Percentiles rank a stretch among this genome's conserved stretches.
Conservation (phyloP, 2,113 vertebrate species). For the Felis chaus region DNA sequence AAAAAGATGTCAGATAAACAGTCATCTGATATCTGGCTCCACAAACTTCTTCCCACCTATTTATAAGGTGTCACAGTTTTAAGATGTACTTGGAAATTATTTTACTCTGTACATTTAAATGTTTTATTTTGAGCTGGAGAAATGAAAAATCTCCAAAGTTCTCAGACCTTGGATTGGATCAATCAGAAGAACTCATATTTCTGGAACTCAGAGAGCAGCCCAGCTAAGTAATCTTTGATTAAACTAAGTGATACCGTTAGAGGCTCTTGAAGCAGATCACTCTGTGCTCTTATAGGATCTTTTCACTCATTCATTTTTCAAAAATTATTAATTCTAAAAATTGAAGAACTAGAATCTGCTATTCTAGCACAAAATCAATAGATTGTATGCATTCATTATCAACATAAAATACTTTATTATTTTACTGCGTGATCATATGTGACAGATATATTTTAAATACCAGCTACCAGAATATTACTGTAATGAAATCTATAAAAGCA, state of each 20-base stretch:
- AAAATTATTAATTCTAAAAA: neutral
- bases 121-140: neutral
- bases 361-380: neutral
- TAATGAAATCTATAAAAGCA: neutral
- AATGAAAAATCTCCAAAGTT: neutral
- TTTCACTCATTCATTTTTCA: neutral
- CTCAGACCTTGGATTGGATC: neutral
- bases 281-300: neutral
- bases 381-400: neutral
- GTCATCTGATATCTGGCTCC: neutral
- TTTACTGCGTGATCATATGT: neutral
- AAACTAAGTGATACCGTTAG: neutral
- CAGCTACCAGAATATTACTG: neutral
- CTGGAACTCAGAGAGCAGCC: neutral
- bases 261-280: neutral
- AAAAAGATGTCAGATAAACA: neutral
- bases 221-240: neutral
- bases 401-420: neutral
- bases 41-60: neutral
- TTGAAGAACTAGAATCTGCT: accelerated
- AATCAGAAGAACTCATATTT: neutral
- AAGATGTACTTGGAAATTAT: neutral
- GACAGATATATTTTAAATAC: neutral
- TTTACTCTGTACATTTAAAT: neutral
- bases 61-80: neutral